These are phyloP conservation scores for Lucilia cuprina DNA, from an alignment of 1,140 invertebrate genomes.

Conservation along the genomic window DNA sequence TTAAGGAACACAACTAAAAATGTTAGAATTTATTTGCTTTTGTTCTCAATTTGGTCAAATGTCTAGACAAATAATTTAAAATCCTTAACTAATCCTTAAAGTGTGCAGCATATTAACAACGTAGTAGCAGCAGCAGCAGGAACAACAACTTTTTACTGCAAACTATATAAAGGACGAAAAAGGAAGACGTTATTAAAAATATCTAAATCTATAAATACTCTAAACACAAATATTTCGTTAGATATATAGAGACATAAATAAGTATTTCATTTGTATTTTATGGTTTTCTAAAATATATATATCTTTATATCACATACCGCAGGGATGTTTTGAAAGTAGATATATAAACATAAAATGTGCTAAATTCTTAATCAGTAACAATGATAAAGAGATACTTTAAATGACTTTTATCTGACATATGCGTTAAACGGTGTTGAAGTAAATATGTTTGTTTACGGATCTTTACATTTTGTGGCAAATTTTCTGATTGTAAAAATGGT, in stretches of 20 bases:
- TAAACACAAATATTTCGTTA: neutral
- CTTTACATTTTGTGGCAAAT: no score
- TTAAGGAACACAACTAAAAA: neutral
- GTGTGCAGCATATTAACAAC: slow-evolving; percentile 11
- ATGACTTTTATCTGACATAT: neutral
- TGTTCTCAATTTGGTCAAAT: neutral
- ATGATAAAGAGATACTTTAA: neutral
- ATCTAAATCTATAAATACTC: neutral
- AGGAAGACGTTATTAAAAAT: neutral
- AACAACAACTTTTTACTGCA: neutral
- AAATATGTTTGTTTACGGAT: no score
- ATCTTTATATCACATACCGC: neutral
- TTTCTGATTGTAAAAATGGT: no score
- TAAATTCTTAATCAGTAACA: slow-evolving; percentile 8
- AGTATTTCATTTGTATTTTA: neutral
- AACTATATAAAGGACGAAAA: neutral
- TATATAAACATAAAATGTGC: neutral
- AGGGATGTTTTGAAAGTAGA: neutral
- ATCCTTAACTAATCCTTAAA: slow-evolving; percentile 21
- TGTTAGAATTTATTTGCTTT: neutral
- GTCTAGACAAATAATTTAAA: slow-evolving; percentile 30
- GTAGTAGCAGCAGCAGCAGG: no score
- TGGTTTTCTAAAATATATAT: neutral
- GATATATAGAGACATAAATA: neutral
- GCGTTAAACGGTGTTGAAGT: neutral